phyloP scores from a whole-genome alignment of 2,113 vertebrate species.

The Lathamus discolor region DNA sequence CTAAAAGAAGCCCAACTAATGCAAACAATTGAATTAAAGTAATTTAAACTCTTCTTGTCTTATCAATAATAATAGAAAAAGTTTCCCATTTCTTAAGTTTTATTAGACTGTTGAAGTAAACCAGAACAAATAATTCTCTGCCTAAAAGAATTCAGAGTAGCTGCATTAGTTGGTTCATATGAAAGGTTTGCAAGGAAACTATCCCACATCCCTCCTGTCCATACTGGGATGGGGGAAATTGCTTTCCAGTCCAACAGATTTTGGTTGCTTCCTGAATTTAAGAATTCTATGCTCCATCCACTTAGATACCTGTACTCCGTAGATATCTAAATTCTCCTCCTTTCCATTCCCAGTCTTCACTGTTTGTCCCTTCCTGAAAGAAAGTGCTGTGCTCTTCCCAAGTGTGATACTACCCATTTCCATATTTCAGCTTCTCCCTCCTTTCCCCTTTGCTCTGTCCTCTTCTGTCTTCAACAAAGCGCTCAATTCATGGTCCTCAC shows the following conservation, averaged over 20 bases:
- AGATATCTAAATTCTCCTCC: not conserved
- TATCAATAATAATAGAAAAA: not conserved
- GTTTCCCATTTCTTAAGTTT: constrained; percentile 6
- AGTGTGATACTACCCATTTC: not conserved
- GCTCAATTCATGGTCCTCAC: not conserved
- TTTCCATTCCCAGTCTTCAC: not conserved
- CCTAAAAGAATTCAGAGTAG: not conserved
- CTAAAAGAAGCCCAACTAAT: not conserved
- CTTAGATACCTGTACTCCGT: not conserved
- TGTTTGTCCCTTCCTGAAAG: not conserved
- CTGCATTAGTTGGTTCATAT: not conserved
- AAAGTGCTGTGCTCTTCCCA: not conserved
- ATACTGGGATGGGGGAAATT: not conserved
- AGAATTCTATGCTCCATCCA: not conserved
- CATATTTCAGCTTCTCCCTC: not conserved
- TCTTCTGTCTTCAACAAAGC: not conserved
- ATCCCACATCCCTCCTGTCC: not conserved
- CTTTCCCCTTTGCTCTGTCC: not conserved
- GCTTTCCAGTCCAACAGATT: not conserved
- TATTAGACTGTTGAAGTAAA: constrained; percentile 1
- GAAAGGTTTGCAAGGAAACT: not conserved
- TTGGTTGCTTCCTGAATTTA: not conserved
- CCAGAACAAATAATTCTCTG: not conserved
- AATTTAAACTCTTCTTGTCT: not conserved
- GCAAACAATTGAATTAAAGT: not conserved